Percentiles rank a stretch among this genome's conserved stretches.
phyloP scores from a whole-genome alignment of 2,113 vertebrate species.

The Chinchilla lanigera region DNA sequence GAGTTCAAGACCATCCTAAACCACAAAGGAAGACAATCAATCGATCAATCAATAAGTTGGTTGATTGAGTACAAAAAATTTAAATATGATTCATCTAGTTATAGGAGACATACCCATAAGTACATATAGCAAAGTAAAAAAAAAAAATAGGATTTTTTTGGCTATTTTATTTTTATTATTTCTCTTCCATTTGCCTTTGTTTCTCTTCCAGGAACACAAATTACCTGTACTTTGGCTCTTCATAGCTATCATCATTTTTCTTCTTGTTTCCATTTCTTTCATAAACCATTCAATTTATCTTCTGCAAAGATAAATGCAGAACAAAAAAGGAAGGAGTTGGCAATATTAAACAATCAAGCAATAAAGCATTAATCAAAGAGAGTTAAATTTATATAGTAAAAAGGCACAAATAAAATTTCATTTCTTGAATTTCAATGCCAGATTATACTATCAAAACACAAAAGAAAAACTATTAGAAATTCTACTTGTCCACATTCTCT shows the following conservation, averaged over 20 bases:
- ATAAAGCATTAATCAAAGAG: constrained; percentile 1
- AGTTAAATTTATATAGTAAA: constrained; percentile 39
- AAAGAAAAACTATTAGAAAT: constrained; percentile 53
- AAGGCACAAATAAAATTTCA: constrained; percentile 37
- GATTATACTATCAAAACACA: background rate
- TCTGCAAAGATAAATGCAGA: constrained; percentile 51
- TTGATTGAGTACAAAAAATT: constrained; percentile 31
- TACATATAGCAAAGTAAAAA: constrained; percentile 46
- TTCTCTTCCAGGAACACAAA: constrained; percentile 27
- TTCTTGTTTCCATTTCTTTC: constrained; percentile 6
- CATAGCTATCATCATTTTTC: background rate
- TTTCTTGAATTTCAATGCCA: constrained; percentile 22
- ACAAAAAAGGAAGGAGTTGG: background rate
- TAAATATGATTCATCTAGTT: constrained; percentile 43
- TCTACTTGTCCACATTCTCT: background rate
- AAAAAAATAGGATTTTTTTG: background rate
- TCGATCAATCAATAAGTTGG: too few species aligned
- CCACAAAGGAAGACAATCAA: background rate
- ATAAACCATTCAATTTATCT: constrained; percentile 1
- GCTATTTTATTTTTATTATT: background rate
- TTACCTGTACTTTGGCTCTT: constrained; percentile 3
- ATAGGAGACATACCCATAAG: constrained; percentile 9
- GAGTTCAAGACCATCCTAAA: background rate
- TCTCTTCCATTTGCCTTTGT: constrained; percentile 43
- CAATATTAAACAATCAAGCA: constrained; percentile 24